Evolutionary conservation across 2,113 vertebrate genomes (phyloP).

Genomic region (Trichomycterus rosablanca): DNA sequence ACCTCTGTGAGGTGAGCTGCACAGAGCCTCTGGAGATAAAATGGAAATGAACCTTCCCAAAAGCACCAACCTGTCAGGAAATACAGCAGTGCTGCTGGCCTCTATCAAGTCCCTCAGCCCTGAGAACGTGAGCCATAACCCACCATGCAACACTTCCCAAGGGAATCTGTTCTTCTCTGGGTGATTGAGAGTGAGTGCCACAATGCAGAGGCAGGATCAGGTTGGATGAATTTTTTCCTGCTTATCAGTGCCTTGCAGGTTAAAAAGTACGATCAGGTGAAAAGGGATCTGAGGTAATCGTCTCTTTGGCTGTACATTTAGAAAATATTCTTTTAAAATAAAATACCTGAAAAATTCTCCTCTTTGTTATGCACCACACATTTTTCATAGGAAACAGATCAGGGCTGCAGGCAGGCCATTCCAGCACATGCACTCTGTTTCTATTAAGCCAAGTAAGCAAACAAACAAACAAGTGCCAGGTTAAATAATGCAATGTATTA

Average conservation of each 20-base stretch:
- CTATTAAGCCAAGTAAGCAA: no score
- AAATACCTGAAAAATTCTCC: no score
- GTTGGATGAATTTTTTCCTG: neutral
- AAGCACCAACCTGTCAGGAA: slow-evolving; percentile 23
- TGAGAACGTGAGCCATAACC: slow-evolving; percentile 9
- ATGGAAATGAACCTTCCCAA: slow-evolving; percentile 14
- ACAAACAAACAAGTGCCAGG: no score
- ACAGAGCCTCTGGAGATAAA: slow-evolving; percentile 16
- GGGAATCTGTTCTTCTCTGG: neutral
- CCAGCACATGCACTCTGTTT: no score
- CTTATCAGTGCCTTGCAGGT: neutral
- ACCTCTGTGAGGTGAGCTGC: neutral
- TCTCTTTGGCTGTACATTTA: no score
- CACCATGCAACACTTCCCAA: neutral
- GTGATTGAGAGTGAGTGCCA: neutral
- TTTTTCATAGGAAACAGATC: no score
- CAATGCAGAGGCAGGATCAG: neutral
- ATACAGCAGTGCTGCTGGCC: neutral
- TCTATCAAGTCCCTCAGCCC: neutral
- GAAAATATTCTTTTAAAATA: no score
- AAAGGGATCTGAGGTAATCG: no score
- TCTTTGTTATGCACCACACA: no score
- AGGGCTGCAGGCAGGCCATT: no score
- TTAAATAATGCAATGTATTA: no score
- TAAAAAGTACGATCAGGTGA: neutral